Base-by-base conservation (phyloP, 2,888 invertebrate species). In the Spodoptera picta region DNA sequence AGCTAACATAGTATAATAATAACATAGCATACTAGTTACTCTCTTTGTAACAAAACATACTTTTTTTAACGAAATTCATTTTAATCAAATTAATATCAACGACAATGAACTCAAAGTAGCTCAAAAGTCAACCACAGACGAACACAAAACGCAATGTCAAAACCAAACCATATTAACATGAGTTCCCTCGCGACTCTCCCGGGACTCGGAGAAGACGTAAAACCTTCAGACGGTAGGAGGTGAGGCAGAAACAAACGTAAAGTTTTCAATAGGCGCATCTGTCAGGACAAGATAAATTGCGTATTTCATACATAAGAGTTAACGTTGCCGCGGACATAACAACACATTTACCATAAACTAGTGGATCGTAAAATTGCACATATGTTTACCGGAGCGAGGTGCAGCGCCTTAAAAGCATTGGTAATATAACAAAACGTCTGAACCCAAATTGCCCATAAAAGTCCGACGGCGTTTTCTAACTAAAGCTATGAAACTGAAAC, bases 371-470 rank as follows among this genome's bases (percentile, higher is more conserved):
- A 94, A 93, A 85, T 85, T 84, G 89, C 93, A 91, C 92, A 93
- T 92, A 92, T 93, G 94, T 93, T 92, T 93, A 92, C 92, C 90
- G 85, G 88, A 84, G 90, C 89, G 87, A 90, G 92, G 93, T 90
- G 92, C 91, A 92, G 92, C 90, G 90, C 93, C 94, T 94, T 95
- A 95, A 95, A 95, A 95, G 95, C 94, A 94, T 94, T 94, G 95
- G 94, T 92, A 94, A 91, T 95, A 94, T 95, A 95, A 94, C 95
- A 95, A 95, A 95, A 93, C 94, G 95, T 88, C 94, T 89, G 95
- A 92, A 95, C 95, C 95, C 93, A 95, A 95, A 95, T 93, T 91
- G 90, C 93, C 93, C 95, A 94, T 95, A 95, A 95, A 95, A 94
- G 92, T 92, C 91, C 87, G 87, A 91, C 93, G 90, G 91, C 91